Evolutionary conservation across 2,888 invertebrate genomes (phyloP).

Genomic region (Tipula lateralis): DNA sequence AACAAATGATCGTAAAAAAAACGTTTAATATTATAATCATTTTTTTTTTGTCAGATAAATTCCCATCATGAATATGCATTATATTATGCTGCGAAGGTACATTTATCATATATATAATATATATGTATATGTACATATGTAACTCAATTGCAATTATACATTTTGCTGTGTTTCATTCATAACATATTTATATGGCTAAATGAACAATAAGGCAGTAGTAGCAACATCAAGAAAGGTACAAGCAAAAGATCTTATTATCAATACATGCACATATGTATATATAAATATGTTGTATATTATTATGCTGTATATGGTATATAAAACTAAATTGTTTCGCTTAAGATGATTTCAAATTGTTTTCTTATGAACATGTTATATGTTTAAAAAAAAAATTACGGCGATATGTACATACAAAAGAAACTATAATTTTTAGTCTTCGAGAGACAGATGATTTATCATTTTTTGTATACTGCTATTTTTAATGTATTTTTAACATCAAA

Average conservation of each 20-base stretch:
- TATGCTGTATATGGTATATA: background rate
- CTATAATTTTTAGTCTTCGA: background rate
- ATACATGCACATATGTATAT: background rate
- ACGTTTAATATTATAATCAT: background rate
- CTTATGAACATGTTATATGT: background rate
- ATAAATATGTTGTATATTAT: background rate
- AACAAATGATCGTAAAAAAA: background rate
- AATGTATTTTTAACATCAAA: background rate
- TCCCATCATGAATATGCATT: slow-evolving; percentile 3
- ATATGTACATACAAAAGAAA: background rate
- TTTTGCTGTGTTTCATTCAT: background rate
- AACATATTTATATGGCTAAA: background rate
- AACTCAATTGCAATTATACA: slow-evolving; percentile 4
- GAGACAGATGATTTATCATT: slow-evolving; percentile 24
- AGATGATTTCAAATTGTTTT: slow-evolving; percentile 9
- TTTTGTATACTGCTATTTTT: background rate
- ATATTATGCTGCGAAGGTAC: background rate
- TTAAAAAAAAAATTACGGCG: background rate
- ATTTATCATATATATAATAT: background rate
- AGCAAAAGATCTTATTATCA: background rate
- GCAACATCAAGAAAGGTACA: background rate
- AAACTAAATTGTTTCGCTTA: background rate
- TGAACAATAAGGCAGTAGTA: background rate
- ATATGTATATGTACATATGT: background rate
- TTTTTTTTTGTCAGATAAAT: slow-evolving; percentile 2